A percentile compares a stretch with the other conserved stretches of the same genome.
Conservation (phyloP, 2,888 invertebrate genomes). For the Aphodius granarius region DNA sequence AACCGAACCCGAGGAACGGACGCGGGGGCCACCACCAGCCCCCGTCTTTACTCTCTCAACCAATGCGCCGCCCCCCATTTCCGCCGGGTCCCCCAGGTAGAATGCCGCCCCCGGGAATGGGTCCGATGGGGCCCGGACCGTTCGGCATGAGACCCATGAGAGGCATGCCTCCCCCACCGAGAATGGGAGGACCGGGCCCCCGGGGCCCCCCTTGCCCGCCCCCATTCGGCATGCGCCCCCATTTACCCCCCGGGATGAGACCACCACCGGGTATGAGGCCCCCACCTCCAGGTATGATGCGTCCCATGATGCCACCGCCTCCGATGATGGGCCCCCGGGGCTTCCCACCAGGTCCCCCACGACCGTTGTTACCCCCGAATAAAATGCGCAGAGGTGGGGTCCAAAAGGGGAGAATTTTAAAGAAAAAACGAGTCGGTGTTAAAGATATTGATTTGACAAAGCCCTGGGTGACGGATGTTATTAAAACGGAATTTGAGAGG, state of each 20-base stretch:
- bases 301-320: constrained; percentile 36
- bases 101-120: constrained; percentile 42
- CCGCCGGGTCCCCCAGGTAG: constrained; percentile 34
- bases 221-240: constrained; percentile 28
- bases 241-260: constrained; percentile 36
- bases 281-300: constrained; percentile 28
- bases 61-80: constrained; percentile 36
- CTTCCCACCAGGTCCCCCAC: constrained; percentile 22
- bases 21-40: constrained; percentile 34
- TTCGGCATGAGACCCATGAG: constrained; percentile 40
- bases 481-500: constrained; percentile 57
- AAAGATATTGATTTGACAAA: constrained; percentile 54
- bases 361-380: constrained; percentile 28
- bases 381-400: constrained; percentile 38
- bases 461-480: constrained; percentile 62
- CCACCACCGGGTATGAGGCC: constrained; percentile 31
- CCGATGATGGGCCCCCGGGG: constrained; percentile 35
- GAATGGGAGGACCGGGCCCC: constrained; percentile 31
- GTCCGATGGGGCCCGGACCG: constrained; percentile 39
- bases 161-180: constrained; percentile 32
- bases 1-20: constrained; percentile 35
- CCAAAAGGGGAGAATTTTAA: constrained; percentile 46
- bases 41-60: constrained; percentile 34
- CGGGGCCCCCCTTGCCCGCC: constrained; percentile 30
- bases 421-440: constrained; percentile 38